Conservation (phyloP, 1,140 invertebrate species). For the Brachionus asplanchnoidis region DNA sequence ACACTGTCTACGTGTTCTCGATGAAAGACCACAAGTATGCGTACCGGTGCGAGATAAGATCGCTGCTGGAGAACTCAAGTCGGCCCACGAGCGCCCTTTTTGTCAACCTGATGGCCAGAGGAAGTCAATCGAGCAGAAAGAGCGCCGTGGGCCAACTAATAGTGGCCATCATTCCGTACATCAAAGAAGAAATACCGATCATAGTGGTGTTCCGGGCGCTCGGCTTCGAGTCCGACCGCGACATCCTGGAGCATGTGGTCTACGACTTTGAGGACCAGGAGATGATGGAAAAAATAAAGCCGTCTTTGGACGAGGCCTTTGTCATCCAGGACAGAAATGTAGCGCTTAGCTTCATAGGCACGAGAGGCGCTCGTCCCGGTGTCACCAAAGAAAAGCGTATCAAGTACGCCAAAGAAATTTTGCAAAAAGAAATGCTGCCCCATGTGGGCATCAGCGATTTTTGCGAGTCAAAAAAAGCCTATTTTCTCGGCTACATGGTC, state of each 20-base stretch:
- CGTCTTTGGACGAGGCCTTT: slow-evolving; percentile 96
- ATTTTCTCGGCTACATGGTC: slow-evolving; percentile 97
- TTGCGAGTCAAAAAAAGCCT: slow-evolving; percentile 98
- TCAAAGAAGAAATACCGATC: slow-evolving; percentile 95
- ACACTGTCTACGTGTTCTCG: slow-evolving; percentile 97
- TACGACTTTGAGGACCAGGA: slow-evolving; percentile 97
- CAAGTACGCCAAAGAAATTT: slow-evolving; percentile 95
- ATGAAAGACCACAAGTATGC: slow-evolving; percentile 93
- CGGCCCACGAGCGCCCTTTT: slow-evolving; percentile 91
- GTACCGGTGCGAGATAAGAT: slow-evolving; percentile 92
- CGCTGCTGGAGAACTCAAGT: slow-evolving; percentile 84
- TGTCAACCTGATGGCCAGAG: slow-evolving; percentile 98
- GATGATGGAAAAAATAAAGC: slow-evolving; percentile 99
- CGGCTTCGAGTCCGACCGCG: slow-evolving; percentile 95
- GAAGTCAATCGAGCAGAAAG: slow-evolving; percentile 76
- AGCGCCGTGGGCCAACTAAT: slow-evolving; percentile 95
- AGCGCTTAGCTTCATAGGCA: slow-evolving; percentile 93
- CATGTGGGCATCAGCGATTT: slow-evolving; percentile 97
- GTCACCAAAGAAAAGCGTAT: slow-evolving; percentile 97
- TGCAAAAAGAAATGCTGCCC: slow-evolving; percentile 98
- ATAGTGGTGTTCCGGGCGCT: slow-evolving; percentile 95
- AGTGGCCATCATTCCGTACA: slow-evolving; percentile 93
- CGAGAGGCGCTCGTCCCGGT: slow-evolving; percentile 87
- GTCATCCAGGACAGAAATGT: slow-evolving; percentile 98
- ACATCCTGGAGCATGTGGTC: slow-evolving; percentile 97